Evolutionary conservation across 2,113 vertebrate species (phyloP).

Genomic region (Upupa epops): DNA sequence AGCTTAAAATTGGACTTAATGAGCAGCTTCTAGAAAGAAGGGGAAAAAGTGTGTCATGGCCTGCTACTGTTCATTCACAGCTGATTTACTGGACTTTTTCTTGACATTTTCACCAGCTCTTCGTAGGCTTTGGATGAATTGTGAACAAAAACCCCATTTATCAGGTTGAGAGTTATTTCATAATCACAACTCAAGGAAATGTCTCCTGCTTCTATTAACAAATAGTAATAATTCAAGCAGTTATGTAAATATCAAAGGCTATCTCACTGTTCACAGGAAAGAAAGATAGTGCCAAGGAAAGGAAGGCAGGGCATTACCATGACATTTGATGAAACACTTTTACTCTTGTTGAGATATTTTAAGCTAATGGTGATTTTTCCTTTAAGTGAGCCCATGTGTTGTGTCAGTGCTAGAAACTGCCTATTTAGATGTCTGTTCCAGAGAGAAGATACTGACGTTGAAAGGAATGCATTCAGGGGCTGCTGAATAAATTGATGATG

Average conservation of each 20-base stretch:
- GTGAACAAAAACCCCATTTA: neutral
- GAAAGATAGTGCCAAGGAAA: neutral
- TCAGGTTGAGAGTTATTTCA: neutral
- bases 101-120: neutral
- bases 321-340: neutral
- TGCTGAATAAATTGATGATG: neutral
- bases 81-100: neutral
- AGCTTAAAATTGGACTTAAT: constrained; percentile 12
- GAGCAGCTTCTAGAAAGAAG: constrained; percentile 13
- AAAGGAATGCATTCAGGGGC: neutral
- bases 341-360: constrained; percentile 24
- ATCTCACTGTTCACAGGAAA: neutral
- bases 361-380: neutral
- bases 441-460: neutral
- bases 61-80: neutral
- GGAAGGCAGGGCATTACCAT: neutral
- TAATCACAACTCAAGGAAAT: neutral
- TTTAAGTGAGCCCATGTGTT: neutral
- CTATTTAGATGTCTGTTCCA: neutral
- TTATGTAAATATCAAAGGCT: neutral
- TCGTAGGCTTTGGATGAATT: neutral
- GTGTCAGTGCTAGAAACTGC: constrained; percentile 13
- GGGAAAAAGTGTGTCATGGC: neutral
- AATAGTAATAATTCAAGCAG: neutral
- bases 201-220: neutral